Percentiles rank a stretch among this genome's conserved stretches.
Conservation (phyloP, 2,113 vertebrate species). For the Paramormyrops kingsleyae region DNA sequence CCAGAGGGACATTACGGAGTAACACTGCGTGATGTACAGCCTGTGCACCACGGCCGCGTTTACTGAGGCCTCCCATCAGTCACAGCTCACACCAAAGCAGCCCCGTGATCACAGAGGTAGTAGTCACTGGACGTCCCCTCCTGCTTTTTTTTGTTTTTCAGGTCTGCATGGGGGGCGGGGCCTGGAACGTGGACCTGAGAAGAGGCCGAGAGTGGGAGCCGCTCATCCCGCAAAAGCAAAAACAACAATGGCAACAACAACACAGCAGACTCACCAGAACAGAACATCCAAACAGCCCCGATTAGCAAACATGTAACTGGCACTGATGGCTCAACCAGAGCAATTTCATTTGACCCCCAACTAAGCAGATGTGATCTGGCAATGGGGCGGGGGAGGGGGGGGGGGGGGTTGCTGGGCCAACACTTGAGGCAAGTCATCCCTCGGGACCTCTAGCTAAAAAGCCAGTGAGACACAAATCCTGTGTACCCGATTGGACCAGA, state of each 20-base stretch:
- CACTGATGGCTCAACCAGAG: background rate
- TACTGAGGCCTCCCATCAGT: background rate
- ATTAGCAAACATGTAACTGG: background rate
- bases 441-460: background rate
- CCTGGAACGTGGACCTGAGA: background rate
- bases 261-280: background rate
- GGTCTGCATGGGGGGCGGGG: background rate
- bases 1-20: background rate
- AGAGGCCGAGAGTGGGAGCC: background rate
- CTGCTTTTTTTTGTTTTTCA: background rate
- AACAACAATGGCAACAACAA: background rate
- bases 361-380: background rate
- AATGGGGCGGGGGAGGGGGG: background rate
- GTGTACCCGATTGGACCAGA: background rate
- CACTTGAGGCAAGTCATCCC: background rate
- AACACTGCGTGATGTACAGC: background rate
- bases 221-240: background rate
- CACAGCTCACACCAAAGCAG: background rate
- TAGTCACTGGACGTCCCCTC: background rate
- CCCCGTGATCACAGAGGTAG: background rate
- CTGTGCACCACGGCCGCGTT: background rate
- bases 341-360: background rate
- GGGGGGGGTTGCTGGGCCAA: no score
- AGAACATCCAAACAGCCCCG: background rate
- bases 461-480: background rate